Evolutionary conservation across 2,888 invertebrate genomes (phyloP).

Genomic region (Torymus tubicola): DNA sequence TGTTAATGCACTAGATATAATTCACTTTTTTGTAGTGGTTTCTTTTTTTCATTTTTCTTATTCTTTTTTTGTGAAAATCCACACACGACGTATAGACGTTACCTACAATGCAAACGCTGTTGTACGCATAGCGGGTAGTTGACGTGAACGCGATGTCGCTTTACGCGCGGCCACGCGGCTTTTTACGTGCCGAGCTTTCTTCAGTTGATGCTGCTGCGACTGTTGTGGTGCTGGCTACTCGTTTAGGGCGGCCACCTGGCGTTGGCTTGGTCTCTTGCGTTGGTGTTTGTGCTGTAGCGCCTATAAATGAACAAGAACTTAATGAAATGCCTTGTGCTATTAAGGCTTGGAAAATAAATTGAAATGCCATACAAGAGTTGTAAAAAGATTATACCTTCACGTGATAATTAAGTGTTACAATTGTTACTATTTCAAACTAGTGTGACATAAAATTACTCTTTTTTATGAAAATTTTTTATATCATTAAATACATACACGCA

Average conservation of each 20-base stretch:
- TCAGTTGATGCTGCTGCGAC: conserved; percentile 64
- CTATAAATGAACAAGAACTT: neutral
- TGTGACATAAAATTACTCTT: no score
- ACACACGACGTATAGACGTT: conserved; percentile 67
- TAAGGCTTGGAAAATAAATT: no score
- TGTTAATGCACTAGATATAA: conserved; percentile 43
- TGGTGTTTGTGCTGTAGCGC: conserved; percentile 61
- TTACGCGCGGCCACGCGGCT: conserved; percentile 73
- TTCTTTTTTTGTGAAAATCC: conserved; percentile 43
- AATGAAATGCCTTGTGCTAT: no score
- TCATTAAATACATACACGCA: no score
- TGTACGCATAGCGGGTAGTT: conserved; percentile 63
- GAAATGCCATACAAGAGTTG: no score
- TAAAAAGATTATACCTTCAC: no score
- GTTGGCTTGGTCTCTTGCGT: conserved; percentile 66
- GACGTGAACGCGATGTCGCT: conserved; percentile 62
- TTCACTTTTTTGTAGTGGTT: conserved; percentile 50
- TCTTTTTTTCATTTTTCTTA: conserved; percentile 37
- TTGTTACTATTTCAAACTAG: no score
- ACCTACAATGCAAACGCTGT: conserved; percentile 69
- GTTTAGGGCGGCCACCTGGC: conserved; percentile 69
- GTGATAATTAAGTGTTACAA: no score
- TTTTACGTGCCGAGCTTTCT: conserved; percentile 70
- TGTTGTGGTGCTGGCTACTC: conserved; percentile 64
- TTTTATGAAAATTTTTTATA: no score